Base-by-base conservation (phyloP, 2,113 vertebrate species). In the Esox niger region DNA sequence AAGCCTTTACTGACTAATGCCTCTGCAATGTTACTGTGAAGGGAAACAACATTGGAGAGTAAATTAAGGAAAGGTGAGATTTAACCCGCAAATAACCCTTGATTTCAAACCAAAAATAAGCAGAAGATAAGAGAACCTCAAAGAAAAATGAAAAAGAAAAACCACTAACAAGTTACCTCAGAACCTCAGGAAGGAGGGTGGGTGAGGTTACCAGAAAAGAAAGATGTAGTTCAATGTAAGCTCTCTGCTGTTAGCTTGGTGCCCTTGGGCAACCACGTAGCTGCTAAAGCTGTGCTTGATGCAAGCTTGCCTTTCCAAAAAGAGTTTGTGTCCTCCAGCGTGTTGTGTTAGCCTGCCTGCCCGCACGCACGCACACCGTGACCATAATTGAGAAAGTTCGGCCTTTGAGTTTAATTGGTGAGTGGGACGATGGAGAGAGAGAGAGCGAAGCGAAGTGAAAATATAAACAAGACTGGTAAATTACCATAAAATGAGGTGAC, bases 1-100 rank as follows among this genome's bases (percentile, higher is more conserved):
- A 98, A 89, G 20, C 97, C 96, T 88, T 98, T 98, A 87, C 97
- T 98, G 82, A 98, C 93, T 55, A 98, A 90, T 6, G 97, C 97
- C 83, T 98, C 97, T 0, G 97, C 97, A 1, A 96, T 98, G 92
- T 98, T 98, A 76, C 97, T 98, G 90, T 3, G 15, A 66, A 67
- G 15, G 11, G 13, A 56, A 27, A 25, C 8, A 62, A n/a, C 29
- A 9, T 32, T 4, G 47, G 23, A 60, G 2, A 27, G 29, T 25
- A n/a, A 11, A 26, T 47, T 3, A 8, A 31, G 38, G 35, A 33
- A 23, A 2, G 6, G 25, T 46, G 30, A 20, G 6, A n/a, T n/a
- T n/a, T n/a, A n/a, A n/a, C n/a, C n/a, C n/a, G n/a, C n/a, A n/a
- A n/a, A n/a, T n/a, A n/a, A n/a, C n/a, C n/a, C n/a, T n/a, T n/a